These are phyloP conservation scores for Oxycera nigricornis DNA, from an alignment of 2,888 invertebrate species.

Conservation along the genomic window DNA sequence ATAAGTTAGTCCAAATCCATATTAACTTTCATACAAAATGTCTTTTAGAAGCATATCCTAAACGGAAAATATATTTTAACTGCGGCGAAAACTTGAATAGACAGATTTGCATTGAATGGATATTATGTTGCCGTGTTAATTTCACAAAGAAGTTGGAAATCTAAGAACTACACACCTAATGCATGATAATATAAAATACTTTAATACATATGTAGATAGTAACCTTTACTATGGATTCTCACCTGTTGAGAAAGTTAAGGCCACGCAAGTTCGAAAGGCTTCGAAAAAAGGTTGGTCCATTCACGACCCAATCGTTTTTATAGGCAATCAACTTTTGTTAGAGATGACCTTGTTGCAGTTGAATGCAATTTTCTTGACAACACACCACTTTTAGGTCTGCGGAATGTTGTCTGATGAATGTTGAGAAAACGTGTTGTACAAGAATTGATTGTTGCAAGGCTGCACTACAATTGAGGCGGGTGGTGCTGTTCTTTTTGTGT, in stretches of 20 bases:
- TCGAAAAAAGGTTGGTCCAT: background rate
- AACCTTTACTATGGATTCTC: too few relatives aligned
- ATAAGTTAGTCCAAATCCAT: background rate
- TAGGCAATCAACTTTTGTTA: background rate
- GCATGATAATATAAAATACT: too few relatives aligned
- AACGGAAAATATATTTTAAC: too few relatives aligned
- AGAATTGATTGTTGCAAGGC: background rate
- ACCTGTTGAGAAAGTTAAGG: background rate
- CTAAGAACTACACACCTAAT: too few relatives aligned
- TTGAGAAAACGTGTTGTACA: background rate
- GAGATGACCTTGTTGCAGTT: slow-evolving; percentile 1
- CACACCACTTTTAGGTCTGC: background rate
- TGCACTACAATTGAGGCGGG: background rate
- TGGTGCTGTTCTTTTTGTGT: background rate
- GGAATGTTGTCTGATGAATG: background rate
- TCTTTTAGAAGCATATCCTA: background rate
- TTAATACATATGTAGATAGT: too few relatives aligned
- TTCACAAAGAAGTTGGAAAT: too few relatives aligned
- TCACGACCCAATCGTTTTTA: background rate
- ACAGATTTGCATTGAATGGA: background rate
- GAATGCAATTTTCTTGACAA: background rate
- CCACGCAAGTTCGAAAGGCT: background rate
- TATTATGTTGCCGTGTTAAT: too few relatives aligned
- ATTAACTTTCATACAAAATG: background rate
- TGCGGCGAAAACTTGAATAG: background rate